Percentiles rank a stretch among this genome's conserved stretches.
phyloP scores from a whole-genome alignment of 2,797 vertebrate species.

The Danionella dracula region DNA sequence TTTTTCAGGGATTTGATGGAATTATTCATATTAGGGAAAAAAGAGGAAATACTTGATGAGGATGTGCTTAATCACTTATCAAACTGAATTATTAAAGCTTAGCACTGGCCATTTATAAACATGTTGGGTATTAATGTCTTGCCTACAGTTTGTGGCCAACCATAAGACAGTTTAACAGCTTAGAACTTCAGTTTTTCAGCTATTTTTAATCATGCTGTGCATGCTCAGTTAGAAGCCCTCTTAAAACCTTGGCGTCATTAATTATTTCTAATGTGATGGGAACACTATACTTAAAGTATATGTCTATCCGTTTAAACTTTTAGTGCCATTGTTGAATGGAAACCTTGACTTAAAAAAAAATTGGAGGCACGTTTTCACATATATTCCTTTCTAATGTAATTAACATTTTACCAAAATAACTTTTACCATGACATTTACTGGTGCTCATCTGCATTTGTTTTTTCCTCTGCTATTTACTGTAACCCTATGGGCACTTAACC shows the following conservation, averaged over 20 bases:
- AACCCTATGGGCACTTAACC: too few relatives aligned
- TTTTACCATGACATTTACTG: too few relatives aligned
- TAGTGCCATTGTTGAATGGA: background rate
- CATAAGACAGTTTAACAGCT: background rate
- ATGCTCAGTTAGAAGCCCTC: background rate
- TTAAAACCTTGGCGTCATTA: background rate
- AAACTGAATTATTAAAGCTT: conserved; percentile 29
- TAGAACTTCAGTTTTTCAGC: background rate
- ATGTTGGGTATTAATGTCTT: conserved; percentile 40
- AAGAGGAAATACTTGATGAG: conserved; percentile 22
- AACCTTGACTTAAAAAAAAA: background rate
- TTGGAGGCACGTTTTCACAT: too few relatives aligned
- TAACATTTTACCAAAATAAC: too few relatives aligned
- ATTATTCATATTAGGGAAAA: conserved; percentile 52
- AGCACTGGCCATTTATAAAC: conserved; percentile 22
- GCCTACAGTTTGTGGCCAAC: conserved; percentile 27
- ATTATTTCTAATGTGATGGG: background rate
- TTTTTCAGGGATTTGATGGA: conserved; percentile 38
- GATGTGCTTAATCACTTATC: conserved; percentile 19
- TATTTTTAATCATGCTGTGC: background rate
- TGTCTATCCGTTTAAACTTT: background rate
- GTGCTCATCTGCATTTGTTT: too few relatives aligned
- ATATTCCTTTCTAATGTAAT: too few relatives aligned
- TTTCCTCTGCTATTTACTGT: too few relatives aligned
- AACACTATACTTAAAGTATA: background rate